phyloP scores from a whole-genome alignment of 2,113 vertebrate genomes.

The Actinemys pallida region DNA sequence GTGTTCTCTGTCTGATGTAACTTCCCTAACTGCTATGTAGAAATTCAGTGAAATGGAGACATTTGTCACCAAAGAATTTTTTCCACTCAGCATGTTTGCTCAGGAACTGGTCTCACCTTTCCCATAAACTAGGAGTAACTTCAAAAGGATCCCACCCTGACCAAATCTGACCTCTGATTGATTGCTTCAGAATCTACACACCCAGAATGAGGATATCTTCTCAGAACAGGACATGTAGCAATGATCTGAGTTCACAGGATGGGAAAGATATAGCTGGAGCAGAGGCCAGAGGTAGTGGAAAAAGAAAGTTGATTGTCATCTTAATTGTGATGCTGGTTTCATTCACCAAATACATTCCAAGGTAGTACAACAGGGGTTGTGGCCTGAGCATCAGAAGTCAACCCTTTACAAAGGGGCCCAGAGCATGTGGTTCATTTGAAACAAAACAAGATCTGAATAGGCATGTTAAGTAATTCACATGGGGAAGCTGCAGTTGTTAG shows the following conservation, averaged over 20 bases:
- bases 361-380: constrained; percentile 48
- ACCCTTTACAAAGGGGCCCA: not conserved
- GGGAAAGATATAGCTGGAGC: constrained; percentile 39
- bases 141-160: constrained; percentile 57
- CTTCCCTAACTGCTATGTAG: constrained; percentile 12
- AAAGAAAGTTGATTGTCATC: not conserved
- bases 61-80: constrained; percentile 63
- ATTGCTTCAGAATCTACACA: constrained; percentile 57
- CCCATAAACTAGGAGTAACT: constrained; percentile 35
- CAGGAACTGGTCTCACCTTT: constrained; percentile 68
- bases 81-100: constrained; percentile 53
- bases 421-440: constrained; percentile 55
- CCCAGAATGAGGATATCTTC: constrained; percentile 29
- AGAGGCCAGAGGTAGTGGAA: constrained; percentile 48
- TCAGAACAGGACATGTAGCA: constrained; percentile 51
- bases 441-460: constrained; percentile 50
- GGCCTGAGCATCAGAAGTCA: constrained; percentile 45
- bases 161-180: constrained; percentile 53
- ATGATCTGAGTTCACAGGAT: constrained; percentile 69
- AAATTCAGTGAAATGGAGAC: constrained; percentile 31
- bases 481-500: constrained; percentile 66
- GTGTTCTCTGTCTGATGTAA: not conserved
- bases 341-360: constrained; percentile 51
- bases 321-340: constrained; percentile 35
- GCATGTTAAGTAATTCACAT: constrained; percentile 60